phyloP scores from a whole-genome alignment of 92 coral and sea anemone species.

The Siderastrea radians region DNA sequence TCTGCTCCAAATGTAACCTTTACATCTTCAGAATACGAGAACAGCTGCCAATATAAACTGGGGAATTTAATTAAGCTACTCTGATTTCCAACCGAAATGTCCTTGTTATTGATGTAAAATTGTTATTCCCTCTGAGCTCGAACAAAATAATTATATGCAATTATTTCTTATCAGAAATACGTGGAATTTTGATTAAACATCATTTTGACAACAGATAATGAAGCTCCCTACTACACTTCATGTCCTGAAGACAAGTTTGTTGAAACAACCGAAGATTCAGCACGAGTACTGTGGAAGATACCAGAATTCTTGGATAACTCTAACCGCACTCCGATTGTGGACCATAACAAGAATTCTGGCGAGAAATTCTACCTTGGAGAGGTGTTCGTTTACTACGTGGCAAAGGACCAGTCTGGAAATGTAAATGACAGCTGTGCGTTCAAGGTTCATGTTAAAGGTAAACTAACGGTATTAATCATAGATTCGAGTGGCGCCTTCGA shows the following conservation, averaged over 20 bases:
- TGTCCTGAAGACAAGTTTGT: conserved; percentile 82
- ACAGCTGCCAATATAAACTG: too few relatives aligned
- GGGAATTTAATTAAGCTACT: too few relatives aligned
- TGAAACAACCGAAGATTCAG: conserved; percentile 32
- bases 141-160: too few relatives aligned
- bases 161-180: too few relatives aligned
- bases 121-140: too few relatives aligned
- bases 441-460: conserved; percentile 87
- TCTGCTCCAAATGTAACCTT: too few relatives aligned
- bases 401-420: conserved; percentile 78
- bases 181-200: not conserved
- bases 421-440: conserved; percentile 81
- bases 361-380: conserved; percentile 66
- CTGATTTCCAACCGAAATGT: too few relatives aligned
- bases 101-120: too few relatives aligned
- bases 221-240: conserved; percentile 84
- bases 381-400: conserved; percentile 70
- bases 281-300: conserved; percentile 74
- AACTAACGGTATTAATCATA: not conserved
- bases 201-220: conserved; percentile 68
- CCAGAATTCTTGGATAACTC: conserved; percentile 90
- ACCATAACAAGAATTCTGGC: conserved; percentile 50
- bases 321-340: conserved; percentile 65
- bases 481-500: too few relatives aligned
- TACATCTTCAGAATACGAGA: too few relatives aligned